Conservation (phyloP, 2,113 vertebrate species). For the Antechinus flavipes region DNA sequence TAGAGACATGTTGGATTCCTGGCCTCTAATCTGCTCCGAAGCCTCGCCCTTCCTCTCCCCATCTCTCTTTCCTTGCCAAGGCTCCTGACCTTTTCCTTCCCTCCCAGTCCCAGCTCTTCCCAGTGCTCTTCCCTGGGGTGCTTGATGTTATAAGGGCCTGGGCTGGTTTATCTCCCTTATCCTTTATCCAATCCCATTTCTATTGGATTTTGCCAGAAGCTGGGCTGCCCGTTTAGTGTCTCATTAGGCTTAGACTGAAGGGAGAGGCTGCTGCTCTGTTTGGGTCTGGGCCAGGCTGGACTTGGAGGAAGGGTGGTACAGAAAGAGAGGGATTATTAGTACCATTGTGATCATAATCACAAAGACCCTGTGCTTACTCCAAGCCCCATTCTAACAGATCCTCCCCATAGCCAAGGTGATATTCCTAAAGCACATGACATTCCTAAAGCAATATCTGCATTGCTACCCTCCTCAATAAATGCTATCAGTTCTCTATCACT, state of each 20-base stretch:
- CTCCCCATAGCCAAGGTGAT: background rate
- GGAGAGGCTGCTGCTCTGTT: conserved; percentile 21
- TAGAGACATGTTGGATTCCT: background rate
- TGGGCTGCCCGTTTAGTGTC: background rate
- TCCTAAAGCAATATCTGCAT: too few species aligned
- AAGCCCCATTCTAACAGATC: background rate
- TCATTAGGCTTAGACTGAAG: background rate
- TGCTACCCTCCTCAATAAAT: background rate
- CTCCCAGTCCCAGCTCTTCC: background rate
- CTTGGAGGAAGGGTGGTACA: background rate
- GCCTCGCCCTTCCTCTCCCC: background rate
- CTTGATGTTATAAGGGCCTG: background rate
- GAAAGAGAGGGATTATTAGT: background rate
- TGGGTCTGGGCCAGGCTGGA: background rate
- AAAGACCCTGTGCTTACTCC: background rate
- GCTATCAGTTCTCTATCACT: background rate
- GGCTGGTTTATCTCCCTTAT: background rate
- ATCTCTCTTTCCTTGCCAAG: background rate
- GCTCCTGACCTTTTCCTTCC: background rate
- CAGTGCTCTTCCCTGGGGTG: background rate
- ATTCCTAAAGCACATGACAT: background rate
- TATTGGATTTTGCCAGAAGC: background rate
- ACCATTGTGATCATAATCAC: background rate
- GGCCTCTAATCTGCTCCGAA: background rate
- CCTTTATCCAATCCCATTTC: conserved; percentile 1